Evolutionary conservation across 1,140 invertebrate genomes (phyloP).

Genomic region (Papilio machaon): DNA sequence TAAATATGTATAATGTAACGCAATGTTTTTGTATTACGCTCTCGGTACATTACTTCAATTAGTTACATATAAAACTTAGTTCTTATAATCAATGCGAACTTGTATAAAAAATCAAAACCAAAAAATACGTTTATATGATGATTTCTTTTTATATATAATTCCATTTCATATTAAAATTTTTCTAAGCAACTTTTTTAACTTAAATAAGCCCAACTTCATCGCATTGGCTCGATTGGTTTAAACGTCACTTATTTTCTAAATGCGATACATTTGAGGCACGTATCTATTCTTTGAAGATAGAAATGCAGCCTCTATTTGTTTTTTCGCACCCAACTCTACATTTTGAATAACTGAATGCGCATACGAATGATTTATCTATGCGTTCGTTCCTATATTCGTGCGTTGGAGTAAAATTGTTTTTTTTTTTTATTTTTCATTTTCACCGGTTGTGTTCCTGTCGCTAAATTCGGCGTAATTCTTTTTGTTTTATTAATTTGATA

Average conservation of each 20-base stretch:
- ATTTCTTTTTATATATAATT: neutral
- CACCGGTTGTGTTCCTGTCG: conserved; percentile 5
- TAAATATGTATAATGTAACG: neutral
- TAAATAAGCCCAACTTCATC: no score
- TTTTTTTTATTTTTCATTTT: neutral
- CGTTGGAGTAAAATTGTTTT: neutral
- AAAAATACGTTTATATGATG: neutral
- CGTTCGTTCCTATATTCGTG: conserved; percentile 25
- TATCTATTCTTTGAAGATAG: neutral
- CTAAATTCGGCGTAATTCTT: neutral
- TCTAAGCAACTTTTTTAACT: neutral
- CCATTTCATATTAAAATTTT: neutral
- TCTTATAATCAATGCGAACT: neutral
- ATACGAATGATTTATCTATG: conserved; percentile 23
- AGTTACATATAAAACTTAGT: neutral
- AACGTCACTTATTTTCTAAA: neutral
- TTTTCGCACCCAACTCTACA: conserved; percentile 5
- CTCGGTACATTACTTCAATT: neutral
- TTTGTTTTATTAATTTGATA: conserved; percentile 7
- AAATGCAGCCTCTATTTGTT: neutral
- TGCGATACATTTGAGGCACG: neutral
- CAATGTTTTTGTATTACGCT: neutral
- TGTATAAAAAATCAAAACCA: neutral
- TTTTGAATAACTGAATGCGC: conserved; percentile 30
- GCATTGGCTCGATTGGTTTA: no score